Percentiles rank a stretch among this genome's conserved stretches.
Evolutionary conservation across 2,888 invertebrate species (phyloP).

Genomic region (Pelosia muscerda): DNA sequence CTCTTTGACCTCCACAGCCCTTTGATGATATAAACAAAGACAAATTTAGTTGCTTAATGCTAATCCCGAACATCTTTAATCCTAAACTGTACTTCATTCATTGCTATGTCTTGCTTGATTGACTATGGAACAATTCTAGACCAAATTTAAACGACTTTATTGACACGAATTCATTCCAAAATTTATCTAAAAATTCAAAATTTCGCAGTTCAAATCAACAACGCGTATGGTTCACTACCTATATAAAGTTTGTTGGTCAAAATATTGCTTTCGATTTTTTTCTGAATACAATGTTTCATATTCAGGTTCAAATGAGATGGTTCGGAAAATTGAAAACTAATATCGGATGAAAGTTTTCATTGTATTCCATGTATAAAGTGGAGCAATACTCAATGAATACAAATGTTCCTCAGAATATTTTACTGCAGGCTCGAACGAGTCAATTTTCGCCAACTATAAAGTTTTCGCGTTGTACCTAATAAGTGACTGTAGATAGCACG

Average conservation of each 20-base stretch:
- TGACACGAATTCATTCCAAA: constrained; percentile 3
- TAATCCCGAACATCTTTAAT: too few species aligned
- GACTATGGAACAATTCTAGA: not conserved
- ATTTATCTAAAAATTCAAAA: constrained; percentile 11
- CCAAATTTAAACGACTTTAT: not conserved
- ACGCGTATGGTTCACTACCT: not conserved
- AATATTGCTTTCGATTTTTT: constrained; percentile 18
- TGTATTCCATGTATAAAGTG: constrained; percentile 54
- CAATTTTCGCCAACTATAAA: constrained; percentile 24
- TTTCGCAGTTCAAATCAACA: not conserved
- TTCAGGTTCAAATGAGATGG: constrained; percentile 47
- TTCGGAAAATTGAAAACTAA: constrained; percentile 68
- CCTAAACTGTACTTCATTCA: too few species aligned
- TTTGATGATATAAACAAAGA: too few species aligned
- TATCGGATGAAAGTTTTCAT: constrained; percentile 66
- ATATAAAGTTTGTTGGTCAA: constrained; percentile 8
- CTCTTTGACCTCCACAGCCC: too few species aligned
- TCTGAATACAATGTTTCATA: constrained; percentile 42
- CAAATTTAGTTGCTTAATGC: too few species aligned
- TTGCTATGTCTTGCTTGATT: too few species aligned
- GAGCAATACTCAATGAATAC: constrained; percentile 55
- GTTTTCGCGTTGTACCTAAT: constrained; percentile 12
- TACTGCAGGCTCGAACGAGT: constrained; percentile 15
- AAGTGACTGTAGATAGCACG: not conserved
- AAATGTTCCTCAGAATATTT: constrained; percentile 41